Evolutionary conservation across 1,140 invertebrate species (phyloP).

Genomic region (Chymomyza costata): DNA sequence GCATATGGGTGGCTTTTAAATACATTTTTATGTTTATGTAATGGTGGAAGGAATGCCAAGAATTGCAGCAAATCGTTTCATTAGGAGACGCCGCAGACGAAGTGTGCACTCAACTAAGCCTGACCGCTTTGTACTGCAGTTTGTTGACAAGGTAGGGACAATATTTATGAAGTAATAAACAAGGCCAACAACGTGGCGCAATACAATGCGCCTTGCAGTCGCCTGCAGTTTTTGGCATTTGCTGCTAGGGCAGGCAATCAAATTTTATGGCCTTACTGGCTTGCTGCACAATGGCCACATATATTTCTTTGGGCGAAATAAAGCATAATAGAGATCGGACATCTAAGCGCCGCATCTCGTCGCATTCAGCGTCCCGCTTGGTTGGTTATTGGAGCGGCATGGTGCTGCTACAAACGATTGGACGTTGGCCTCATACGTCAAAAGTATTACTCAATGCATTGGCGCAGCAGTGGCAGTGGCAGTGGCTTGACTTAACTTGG

Average conservation of each 20-base stretch:
- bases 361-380: slow-evolving; percentile 24
- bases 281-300: too few species aligned
- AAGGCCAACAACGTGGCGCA: neutral
- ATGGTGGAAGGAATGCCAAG: too few species aligned
- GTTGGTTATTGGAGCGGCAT: too few species aligned
- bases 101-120: slow-evolving; percentile 17
- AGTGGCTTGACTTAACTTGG: too few species aligned
- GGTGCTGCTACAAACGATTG: slow-evolving; percentile 25
- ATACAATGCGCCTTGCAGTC: too few species aligned
- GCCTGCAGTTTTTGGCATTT: neutral
- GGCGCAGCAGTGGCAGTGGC: slow-evolving; percentile 21
- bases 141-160: slow-evolving; percentile 3
- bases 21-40: too few species aligned
- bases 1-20: slow-evolving; percentile 67
- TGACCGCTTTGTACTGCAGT: too few species aligned
- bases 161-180: slow-evolving; percentile 7
- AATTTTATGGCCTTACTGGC: slow-evolving; percentile 66
- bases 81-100: slow-evolving; percentile 5
- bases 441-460: slow-evolving; percentile 49
- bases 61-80: slow-evolving; percentile 38
- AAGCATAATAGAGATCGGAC: slow-evolving; percentile 47
- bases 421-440: slow-evolving; percentile 57
- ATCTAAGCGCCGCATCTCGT: slow-evolving; percentile 47
- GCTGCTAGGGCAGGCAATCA: slow-evolving; percentile 37
- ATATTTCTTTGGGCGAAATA: slow-evolving; percentile 17